Base-by-base conservation (phyloP, 1,140 invertebrate species). In the Brachionus calyciflorus region DNA sequence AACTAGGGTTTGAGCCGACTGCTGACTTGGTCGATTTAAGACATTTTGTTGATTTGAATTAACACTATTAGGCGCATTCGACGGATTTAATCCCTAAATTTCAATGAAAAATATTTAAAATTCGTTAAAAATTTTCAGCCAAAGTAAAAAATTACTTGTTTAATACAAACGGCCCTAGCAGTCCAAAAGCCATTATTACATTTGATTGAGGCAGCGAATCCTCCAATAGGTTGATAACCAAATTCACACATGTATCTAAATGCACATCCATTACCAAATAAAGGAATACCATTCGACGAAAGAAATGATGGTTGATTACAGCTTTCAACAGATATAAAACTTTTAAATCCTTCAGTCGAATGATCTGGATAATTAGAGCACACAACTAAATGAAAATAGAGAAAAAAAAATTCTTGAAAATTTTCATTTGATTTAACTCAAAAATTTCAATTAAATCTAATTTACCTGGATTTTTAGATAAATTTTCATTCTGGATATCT, bases 221-320 rank as follows among this genome's bases (percentile, higher is more conserved):
- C 69, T 28, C 51, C 69, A 10, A 51, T 12, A 7, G 69, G 69
- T 41, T 73, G 46, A 55, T 73, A 73, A 12, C 69, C 69, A 10
- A 73, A 33, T 21, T 73, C 69, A 55, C 69, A 73, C 46, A 73
- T 73, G 46, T 51, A 73, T 49, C 48, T 73, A 37, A 73, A 73
- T 14, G 30, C 37, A 55, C 69, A 73, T 37, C 69, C 69, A 28
- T 73, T 73, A 5, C 69, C 69, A n/a, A 73, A 73, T 37, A 73
- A 37, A 21, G 69, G 69, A 14, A 73, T 28, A 9, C 69, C 69
- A 14, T 49, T 51, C 5, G 44, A 51, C 9, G 46, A 21, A 44
- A 73, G 17, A 55, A 40, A 73, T 3, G 69, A 73, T 14, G 69
- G 69, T 24, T 73, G 69, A 51, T 49, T 73, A 24, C 69, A 73